Conservation (phyloP, 2,797 vertebrate species). For the Alosa sapidissima region DNA sequence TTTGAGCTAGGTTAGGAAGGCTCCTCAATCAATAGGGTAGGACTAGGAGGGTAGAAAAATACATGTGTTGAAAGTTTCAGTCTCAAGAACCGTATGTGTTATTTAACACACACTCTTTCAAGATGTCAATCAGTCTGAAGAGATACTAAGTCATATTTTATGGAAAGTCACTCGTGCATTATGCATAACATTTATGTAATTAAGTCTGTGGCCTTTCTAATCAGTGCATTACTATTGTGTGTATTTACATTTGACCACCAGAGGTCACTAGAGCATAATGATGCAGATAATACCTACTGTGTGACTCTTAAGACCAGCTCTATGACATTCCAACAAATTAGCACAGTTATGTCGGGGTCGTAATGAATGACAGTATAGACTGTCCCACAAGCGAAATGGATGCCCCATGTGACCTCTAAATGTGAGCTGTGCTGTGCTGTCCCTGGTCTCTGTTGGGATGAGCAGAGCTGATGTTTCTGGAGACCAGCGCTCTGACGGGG, state of each 20-base stretch:
- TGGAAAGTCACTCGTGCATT: not conserved
- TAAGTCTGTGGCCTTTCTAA: not conserved
- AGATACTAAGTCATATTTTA: not conserved
- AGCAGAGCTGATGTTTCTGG: conserved; percentile 91
- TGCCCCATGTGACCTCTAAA: not conserved
- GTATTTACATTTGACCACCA: conserved; percentile 37
- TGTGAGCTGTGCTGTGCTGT: not conserved
- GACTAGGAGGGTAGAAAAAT: no score
- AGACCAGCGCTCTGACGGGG: conserved; percentile 91
- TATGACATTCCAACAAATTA: not conserved
- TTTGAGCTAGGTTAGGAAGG: no score
- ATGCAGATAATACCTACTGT: not conserved
- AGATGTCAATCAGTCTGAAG: not conserved
- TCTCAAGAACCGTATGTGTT: not conserved
- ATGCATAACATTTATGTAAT: not conserved
- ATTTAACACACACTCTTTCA: not conserved
- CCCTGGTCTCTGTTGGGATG: not conserved
- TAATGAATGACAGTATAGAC: not conserved
- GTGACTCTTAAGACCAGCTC: not conserved
- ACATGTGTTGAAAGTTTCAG: not conserved
- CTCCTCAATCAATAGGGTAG: no score
- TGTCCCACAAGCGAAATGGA: not conserved
- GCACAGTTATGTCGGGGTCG: not conserved
- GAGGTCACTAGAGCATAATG: conserved; percentile 39
- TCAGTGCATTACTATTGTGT: not conserved